Evolutionary conservation across 2,888 invertebrate genomes (phyloP).

Genomic region (Trichogramma dendrolimi): DNA sequence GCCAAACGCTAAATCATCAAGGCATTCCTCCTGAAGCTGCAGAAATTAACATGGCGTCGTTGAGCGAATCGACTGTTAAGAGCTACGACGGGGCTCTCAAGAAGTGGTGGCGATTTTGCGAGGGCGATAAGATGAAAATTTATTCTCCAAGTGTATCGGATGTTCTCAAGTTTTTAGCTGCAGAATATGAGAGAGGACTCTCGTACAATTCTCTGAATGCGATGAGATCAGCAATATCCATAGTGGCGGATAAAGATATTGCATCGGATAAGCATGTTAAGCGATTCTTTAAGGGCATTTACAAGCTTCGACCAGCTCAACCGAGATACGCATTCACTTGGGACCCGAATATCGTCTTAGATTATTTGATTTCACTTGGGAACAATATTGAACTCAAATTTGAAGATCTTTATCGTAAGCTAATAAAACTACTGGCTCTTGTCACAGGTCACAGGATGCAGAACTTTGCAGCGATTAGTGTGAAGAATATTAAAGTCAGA

Average conservation of each 20-base stretch:
- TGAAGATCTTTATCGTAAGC: too few relatives aligned
- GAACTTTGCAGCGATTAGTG: too few relatives aligned
- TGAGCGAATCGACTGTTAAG: background rate
- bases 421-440: too few relatives aligned
- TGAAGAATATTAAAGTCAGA: too few relatives aligned
- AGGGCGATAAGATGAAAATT: background rate
- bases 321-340: too few relatives aligned
- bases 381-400: too few relatives aligned
- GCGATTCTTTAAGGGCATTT: too few relatives aligned
- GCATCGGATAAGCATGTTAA: background rate
- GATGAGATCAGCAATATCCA: conserved; percentile 4
- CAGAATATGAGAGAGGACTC: background rate
- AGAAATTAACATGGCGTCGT: background rate
- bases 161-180: background rate
- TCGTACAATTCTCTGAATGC: background rate
- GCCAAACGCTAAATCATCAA: too few relatives aligned
- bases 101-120: background rate
- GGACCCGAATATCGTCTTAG: too few relatives aligned
- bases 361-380: too few relatives aligned
- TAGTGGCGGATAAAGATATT: background rate
- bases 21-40: background rate
- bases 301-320: too few relatives aligned
- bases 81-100: background rate
- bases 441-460: too few relatives aligned
- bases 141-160: background rate